Base-by-base conservation (phyloP, 2,888 invertebrate genomes). In the Unio pictorum region DNA sequence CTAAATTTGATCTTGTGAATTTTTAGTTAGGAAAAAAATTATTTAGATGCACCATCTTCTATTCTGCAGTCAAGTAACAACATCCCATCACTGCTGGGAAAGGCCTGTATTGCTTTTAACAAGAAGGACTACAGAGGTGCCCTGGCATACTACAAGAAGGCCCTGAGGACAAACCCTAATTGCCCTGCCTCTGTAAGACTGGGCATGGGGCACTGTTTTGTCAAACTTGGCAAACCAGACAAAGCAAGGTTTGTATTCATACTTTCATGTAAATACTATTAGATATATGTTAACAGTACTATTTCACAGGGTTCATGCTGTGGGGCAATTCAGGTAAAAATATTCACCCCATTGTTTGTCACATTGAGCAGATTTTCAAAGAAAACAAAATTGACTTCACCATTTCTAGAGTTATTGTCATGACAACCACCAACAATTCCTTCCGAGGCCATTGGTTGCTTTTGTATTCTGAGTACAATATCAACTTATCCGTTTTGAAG, bases 101-200 rank as follows among this genome's bases (percentile, higher is more conserved):
- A 99, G 92, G 99, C 99, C 0, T 99, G 99, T 88, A 99, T 99
- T 85, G 97, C 98, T 0, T 99, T 97, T 88, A 99, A 98, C 89
- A 96, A 98, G 81, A 99, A 98, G 90, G 92, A 93, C 75, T 99
- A 95, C 88, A 93, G 97, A 83, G 97, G 96, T 56, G 97, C 99
- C 0, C 91, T 99, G 73, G 97, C 97, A 0, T 98, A 97, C 90
- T 99, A 99, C 90, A 99, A 99, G 89, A 99, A 98, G 90, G 99
- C 99, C 0, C 90, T 99, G 30, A 92, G 98, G 70, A 97, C 97
- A 0, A 98, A 98, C 91, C 98, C 99, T 0, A 95, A 95, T 83
- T 98, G 99, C 88, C 99, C 99, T 0, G 98, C 99, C 0, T 97
- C 95, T 65, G 95, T 99, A 30, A 92, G 99, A 63, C 93, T 99